Conservation (phyloP, 2,113 vertebrate species). For the Thalassoma bifasciatum region DNA sequence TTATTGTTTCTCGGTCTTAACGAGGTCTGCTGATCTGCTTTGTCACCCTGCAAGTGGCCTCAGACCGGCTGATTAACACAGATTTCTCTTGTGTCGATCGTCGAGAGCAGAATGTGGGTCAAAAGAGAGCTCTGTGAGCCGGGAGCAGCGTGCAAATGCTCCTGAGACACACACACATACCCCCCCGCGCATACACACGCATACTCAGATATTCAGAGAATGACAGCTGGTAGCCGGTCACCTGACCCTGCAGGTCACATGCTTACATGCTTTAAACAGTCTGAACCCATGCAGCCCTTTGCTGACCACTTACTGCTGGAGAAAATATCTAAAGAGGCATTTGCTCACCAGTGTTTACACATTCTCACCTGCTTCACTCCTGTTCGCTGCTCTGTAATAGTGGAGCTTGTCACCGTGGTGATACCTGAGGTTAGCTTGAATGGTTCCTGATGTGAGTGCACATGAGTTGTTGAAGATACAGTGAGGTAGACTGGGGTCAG, state of each 20-base stretch:
- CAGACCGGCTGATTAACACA: constrained; percentile 43
- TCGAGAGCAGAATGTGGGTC: constrained; percentile 75
- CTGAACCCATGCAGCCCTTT: neutral
- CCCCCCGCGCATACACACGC: neutral
- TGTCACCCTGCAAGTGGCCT: constrained; percentile 56
- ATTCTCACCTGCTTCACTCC: constrained; percentile 22
- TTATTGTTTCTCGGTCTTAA: constrained; percentile 72
- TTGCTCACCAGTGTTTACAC: constrained; percentile 29
- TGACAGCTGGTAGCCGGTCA: constrained; percentile 74
- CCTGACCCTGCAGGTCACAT: constrained; percentile 72
- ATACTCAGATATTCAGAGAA: constrained; percentile 40
- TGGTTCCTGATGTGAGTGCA: constrained; percentile 40
- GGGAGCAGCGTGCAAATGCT: constrained; percentile 25
- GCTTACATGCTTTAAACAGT: constrained; percentile 47
- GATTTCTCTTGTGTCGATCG: constrained; percentile 64
- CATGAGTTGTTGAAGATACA: constrained; percentile 8
- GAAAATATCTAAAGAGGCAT: constrained; percentile 11
- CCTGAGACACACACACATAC: constrained; percentile 9
- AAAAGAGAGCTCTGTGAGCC: constrained; percentile 37
- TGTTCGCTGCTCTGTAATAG: neutral
- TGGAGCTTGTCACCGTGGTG: constrained; percentile 3
- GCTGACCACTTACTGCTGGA: constrained; percentile 40
- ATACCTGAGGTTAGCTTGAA: constrained; percentile 24
- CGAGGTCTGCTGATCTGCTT: constrained; percentile 75
- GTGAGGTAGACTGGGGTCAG: constrained; percentile 25